Conservation (phyloP, 2,797 vertebrate genomes). For the Anguilla pacifica region DNA sequence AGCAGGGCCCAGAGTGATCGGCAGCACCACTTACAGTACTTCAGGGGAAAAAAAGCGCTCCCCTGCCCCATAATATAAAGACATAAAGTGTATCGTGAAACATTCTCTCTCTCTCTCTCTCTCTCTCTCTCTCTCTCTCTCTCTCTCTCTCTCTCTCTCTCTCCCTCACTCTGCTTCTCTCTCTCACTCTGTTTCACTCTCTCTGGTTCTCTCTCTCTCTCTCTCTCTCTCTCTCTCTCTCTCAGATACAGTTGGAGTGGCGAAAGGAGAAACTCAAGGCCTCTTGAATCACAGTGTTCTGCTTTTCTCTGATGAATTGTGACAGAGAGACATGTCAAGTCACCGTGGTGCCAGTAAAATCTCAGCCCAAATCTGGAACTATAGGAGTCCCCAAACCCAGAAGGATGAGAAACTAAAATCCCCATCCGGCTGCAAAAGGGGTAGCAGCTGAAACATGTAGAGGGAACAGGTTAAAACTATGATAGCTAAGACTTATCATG, state of each 20-base stretch:
- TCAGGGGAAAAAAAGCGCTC: neutral
- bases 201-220: neutral
- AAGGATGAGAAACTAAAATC: neutral
- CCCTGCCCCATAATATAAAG: neutral
- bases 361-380: neutral
- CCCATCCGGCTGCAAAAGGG: neutral
- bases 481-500: neutral
- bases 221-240: too few relatives aligned
- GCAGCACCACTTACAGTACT: neutral
- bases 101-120: neutral
- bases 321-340: slow-evolving; percentile 43
- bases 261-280: slow-evolving; percentile 45
- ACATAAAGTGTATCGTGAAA: neutral
- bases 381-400: neutral
- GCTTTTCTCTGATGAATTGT: slow-evolving; percentile 47
- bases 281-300: slow-evolving; percentile 23
- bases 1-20: neutral
- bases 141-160: neutral
- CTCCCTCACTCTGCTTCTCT: neutral
- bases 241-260: slow-evolving; percentile 22
- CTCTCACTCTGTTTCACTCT: neutral
- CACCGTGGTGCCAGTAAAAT: slow-evolving; percentile 35
- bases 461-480: too few relatives aligned
- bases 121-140: neutral
- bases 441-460: neutral